These are phyloP conservation scores for Battus philenor DNA, from an alignment of 1,140 invertebrate genomes.

Conservation along the genomic window DNA sequence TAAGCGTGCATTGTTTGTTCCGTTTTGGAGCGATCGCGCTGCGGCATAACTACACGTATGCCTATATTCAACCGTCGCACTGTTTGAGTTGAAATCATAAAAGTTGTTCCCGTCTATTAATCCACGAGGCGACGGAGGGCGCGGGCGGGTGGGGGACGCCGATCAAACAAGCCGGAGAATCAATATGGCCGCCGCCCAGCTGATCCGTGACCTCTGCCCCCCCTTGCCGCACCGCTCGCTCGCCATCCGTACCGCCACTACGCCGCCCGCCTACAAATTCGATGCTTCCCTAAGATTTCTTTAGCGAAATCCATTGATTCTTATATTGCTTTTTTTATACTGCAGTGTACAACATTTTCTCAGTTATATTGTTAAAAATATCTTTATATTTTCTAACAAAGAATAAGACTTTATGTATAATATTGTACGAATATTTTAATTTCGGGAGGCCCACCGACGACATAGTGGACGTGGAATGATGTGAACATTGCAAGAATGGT, in stretches of 20 bases:
- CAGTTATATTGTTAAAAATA: no score
- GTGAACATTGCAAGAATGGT: no score
- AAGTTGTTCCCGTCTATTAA: slow-evolving; percentile 72
- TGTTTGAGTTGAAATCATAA: slow-evolving; percentile 73
- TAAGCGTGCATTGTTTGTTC: slow-evolving; percentile 1
- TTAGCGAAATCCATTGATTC: slow-evolving; percentile 29
- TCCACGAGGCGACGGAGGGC: slow-evolving; percentile 35
- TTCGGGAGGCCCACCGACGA: no score
- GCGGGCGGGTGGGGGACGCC: slow-evolving; percentile 45
- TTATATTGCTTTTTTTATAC: slow-evolving; percentile 22
- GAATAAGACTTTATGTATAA: no score
- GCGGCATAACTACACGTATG: slow-evolving; percentile 17
- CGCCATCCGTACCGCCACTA: slow-evolving; percentile 25
- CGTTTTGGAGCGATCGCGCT: slow-evolving; percentile 12
- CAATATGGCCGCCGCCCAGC: slow-evolving; percentile 73
- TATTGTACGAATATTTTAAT: no score
- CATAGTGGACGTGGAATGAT: no score
- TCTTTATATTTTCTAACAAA: no score
- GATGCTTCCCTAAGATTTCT: slow-evolving; percentile 45
- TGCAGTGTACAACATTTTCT: neutral
- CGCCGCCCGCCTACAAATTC: slow-evolving; percentile 44
- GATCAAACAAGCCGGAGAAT: slow-evolving; percentile 72
- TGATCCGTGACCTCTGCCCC: slow-evolving; percentile 70
- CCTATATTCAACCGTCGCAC: slow-evolving; percentile 37
- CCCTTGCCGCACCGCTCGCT: slow-evolving; percentile 29